Evolutionary conservation across 2,888 invertebrate genomes (phyloP), one percentile per base, ranked within the genome.

Genomic region (Archaeoteleia sp.): DNA sequence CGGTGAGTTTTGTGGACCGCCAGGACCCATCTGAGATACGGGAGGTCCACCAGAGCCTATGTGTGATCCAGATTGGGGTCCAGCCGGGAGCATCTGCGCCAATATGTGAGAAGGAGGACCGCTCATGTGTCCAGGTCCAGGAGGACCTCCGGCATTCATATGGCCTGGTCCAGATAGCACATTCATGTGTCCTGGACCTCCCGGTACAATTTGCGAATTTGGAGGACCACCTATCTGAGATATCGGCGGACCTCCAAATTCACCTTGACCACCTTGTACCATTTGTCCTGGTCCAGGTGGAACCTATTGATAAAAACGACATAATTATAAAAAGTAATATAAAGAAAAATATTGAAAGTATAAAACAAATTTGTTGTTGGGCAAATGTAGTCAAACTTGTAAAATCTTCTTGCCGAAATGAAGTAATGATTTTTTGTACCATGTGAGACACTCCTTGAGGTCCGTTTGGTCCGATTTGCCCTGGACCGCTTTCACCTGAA

Each of bases 161-260:
- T 79, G 79, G 23, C 74, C 72, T n/a, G 67, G 67, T n/a, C 73
- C 71, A 1, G 75, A 71, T 14, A 1, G 69, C 71, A 46, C 32
- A 23, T 46, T 46, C 72, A 81, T 81, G 2, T 74, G 88, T 7
- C 87, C 85, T 78, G 88, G 85, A 5, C 86, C 86, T 14, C 84
- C 83, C 54, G 75, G 67, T 1, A 55, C 63, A 49, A 73, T 71
- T 13, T 72, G 73, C n/a, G 70, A 69, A 20, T 74, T 77, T 35
- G 75, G 78, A 7, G 78, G 78, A 23, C 76, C 77, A n/a, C 80
- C 79, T 65, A 82, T 82, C 27, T 82, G 84, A 2, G 78, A 75
- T 29, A 80, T 73, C 66, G 60, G 60, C 0, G 57, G 75, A 45
- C 48, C 80, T 62, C 37, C 78, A 81, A 79, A 78, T 67, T 82